Evolutionary conservation across 2,113 vertebrate genomes (phyloP).

Genomic region (Drymodes brunneopygia): DNA sequence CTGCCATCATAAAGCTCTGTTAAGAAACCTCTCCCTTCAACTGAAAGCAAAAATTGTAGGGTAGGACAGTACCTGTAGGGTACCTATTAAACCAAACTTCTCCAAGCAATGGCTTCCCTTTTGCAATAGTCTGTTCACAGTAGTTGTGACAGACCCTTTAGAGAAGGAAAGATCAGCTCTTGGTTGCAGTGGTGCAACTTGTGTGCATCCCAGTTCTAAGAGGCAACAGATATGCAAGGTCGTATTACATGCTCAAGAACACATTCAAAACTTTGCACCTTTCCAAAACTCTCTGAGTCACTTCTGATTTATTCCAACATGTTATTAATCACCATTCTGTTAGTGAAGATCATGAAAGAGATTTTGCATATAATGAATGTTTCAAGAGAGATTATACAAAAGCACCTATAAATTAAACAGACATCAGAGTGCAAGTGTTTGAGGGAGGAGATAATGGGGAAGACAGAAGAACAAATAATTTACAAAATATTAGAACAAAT

Average conservation of each 20-base stretch:
- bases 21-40: neutral
- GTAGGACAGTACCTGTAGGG: neutral
- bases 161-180: neutral
- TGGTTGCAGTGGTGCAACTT: neutral
- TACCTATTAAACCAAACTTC: neutral
- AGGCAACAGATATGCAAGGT: neutral
- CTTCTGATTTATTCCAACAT: neutral
- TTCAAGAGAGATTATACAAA: neutral
- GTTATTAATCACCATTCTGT: neutral
- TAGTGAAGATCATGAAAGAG: neutral
- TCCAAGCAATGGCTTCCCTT: neutral
- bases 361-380: neutral
- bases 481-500: neutral
- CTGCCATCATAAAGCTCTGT: neutral
- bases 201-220: neutral
- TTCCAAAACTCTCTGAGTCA: neutral
- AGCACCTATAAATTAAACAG: neutral
- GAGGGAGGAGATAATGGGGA: neutral
- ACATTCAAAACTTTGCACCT: neutral
- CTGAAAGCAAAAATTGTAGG: neutral
- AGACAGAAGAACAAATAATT: neutral
- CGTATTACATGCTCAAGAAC: neutral
- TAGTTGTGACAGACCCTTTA: neutral
- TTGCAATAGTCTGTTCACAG: neutral
- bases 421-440: accelerated